phyloP scores from a whole-genome alignment of 2,888 invertebrate species.

The Oligia latruncula region DNA sequence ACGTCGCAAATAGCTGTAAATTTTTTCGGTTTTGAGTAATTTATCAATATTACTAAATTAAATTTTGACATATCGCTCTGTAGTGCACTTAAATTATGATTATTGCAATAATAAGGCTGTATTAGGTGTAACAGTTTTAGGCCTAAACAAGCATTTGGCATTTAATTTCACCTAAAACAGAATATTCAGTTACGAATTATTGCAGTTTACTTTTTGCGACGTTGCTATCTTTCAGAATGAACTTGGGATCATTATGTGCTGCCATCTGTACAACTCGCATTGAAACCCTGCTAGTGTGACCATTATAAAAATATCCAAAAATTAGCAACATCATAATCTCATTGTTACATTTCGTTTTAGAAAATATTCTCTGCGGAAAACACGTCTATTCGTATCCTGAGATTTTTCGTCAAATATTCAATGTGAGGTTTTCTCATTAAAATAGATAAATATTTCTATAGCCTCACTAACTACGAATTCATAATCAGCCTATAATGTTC shows the following conservation, averaged over 20 bases:
- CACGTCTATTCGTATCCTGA: neutral
- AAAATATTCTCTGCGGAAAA: slow-evolving; percentile 29
- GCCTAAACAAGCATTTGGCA: neutral
- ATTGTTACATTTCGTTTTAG: slow-evolving; percentile 8
- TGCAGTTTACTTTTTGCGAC: neutral
- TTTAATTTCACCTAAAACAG: neutral
- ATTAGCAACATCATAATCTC: slow-evolving; percentile 39
- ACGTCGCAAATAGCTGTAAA: neutral
- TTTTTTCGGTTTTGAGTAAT: neutral
- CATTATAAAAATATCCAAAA: slow-evolving; percentile 23
- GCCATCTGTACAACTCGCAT: neutral
- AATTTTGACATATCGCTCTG: neutral
- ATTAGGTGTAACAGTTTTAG: neutral
- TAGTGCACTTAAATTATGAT: neutral
- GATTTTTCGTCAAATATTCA: neutral
- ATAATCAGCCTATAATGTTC: too few relatives aligned
- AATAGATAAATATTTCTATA: neutral
- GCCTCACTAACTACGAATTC: neutral
- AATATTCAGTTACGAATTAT: neutral
- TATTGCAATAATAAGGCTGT: neutral
- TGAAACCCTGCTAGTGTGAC: slow-evolving; percentile 1
- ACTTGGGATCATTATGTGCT: neutral
- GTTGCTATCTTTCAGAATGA: neutral
- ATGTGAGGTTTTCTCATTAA: too few relatives aligned
- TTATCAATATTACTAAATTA: neutral